These are phyloP conservation scores for Capra hircus DNA, from an alignment of 2,113 vertebrate genomes.

Conservation along the genomic window DNA sequence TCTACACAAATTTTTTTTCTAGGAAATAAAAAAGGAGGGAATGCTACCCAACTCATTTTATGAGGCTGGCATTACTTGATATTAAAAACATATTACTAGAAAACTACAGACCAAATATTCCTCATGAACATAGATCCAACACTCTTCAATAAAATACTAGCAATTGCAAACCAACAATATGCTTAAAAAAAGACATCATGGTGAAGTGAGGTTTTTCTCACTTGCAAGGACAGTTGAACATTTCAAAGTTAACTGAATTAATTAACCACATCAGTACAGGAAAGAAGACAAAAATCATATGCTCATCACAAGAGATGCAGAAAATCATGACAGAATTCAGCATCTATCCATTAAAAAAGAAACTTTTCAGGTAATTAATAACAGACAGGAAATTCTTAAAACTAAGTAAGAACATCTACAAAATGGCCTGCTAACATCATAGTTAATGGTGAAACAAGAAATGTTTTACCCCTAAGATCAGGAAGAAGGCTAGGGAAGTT, in stretches of 20 bases:
- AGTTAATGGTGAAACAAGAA: background rate
- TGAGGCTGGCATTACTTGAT: background rate
- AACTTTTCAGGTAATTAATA: background rate
- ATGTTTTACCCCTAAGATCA: background rate
- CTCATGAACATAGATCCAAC: background rate
- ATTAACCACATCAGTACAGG: background rate
- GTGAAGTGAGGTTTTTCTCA: background rate
- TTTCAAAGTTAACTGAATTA: background rate
- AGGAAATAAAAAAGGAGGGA: background rate
- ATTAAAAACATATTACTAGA: background rate
- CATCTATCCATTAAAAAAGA: background rate
- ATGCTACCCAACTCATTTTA: background rate
- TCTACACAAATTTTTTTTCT: background rate
- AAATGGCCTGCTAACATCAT: background rate
- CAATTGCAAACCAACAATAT: background rate
- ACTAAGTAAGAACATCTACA: background rate
- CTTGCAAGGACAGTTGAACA: background rate
- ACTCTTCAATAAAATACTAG: background rate
- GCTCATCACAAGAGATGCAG: background rate
- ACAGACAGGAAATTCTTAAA: background rate
- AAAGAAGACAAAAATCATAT: background rate
- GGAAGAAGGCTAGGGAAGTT: background rate
- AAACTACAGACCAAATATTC: background rate
- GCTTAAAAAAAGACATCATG: background rate
- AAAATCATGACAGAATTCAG: background rate